phyloP scores from a whole-genome alignment of 64 coral and sea anemone species.

The Anthopleura sola region DNA sequence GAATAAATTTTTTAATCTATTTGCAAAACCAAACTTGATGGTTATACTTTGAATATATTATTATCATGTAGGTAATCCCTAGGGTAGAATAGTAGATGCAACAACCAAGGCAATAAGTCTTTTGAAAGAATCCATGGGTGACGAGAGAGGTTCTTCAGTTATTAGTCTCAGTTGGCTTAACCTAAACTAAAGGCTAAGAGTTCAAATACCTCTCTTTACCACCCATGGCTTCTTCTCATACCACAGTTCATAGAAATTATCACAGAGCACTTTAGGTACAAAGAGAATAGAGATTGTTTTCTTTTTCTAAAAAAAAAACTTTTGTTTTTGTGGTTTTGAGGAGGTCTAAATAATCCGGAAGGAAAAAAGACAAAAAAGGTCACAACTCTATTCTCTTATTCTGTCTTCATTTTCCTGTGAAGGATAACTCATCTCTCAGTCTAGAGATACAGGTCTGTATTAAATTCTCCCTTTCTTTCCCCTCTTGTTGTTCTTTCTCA shows the following conservation, averaged over 20 bases:
- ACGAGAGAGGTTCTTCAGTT: neutral
- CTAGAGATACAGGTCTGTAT: conserved; percentile 31
- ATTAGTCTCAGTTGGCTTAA: neutral
- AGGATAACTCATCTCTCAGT: conserved; percentile 43
- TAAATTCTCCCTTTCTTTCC: conserved; percentile 92
- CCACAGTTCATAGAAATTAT: neutral
- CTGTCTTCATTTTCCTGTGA: neutral
- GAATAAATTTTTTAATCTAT: neutral
- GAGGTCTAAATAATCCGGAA: no score
- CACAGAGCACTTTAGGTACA: neutral
- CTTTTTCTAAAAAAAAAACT: neutral
- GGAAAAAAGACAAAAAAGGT: neutral
- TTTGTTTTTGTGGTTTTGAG: neutral
- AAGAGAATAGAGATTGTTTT: neutral
- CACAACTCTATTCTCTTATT: neutral
- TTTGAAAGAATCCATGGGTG: neutral
- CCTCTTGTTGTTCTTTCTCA: conserved; percentile 93
- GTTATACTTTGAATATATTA: neutral
- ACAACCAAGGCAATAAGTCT: neutral
- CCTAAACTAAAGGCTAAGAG: neutral
- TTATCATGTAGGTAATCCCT: neutral
- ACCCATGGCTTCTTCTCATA: neutral
- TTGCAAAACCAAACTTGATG: neutral
- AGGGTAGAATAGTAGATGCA: conserved; percentile 14
- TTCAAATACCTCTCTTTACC: neutral